A percentile compares a stretch with the other conserved stretches of the same genome.
phyloP scores from a whole-genome alignment of 2,113 vertebrate genomes.

The Heliornis fulica region DNA sequence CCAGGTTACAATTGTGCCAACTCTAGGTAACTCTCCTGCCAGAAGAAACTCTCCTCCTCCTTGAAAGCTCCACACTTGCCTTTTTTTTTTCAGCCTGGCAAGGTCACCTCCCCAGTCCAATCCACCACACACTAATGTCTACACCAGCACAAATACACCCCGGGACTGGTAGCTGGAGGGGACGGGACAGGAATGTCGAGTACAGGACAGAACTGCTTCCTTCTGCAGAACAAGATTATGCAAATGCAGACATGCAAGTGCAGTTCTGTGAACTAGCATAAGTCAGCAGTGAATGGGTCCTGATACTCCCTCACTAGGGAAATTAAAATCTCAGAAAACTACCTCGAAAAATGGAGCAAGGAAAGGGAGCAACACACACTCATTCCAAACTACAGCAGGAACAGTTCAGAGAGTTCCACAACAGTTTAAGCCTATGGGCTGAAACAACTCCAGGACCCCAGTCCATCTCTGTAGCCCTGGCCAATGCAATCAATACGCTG shows the following conservation, averaged over 20 bases:
- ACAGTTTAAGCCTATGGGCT: too few relatives aligned
- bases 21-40: background rate
- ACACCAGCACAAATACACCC: background rate
- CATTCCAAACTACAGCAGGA: background rate
- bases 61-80: background rate
- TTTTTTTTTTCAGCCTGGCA: background rate
- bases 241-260: rapidly evolving
- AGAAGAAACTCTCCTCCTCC: background rate
- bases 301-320: background rate
- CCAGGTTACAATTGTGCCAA: background rate
- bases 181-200: background rate
- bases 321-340: background rate
- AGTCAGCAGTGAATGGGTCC: background rate
- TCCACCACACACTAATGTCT: background rate
- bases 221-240: background rate
- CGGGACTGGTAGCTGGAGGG: background rate
- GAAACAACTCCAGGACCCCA: background rate
- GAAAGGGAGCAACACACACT: background rate
- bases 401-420: too few relatives aligned
- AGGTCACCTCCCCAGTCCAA: background rate
- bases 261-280: background rate
- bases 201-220: background rate
- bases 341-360: background rate
- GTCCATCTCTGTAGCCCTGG: background rate
- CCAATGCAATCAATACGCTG: background rate